Evolutionary conservation across 1,140 invertebrate genomes (phyloP), one percentile per base, ranked within the genome.

Genomic region (Drosophila sp.): DNA sequence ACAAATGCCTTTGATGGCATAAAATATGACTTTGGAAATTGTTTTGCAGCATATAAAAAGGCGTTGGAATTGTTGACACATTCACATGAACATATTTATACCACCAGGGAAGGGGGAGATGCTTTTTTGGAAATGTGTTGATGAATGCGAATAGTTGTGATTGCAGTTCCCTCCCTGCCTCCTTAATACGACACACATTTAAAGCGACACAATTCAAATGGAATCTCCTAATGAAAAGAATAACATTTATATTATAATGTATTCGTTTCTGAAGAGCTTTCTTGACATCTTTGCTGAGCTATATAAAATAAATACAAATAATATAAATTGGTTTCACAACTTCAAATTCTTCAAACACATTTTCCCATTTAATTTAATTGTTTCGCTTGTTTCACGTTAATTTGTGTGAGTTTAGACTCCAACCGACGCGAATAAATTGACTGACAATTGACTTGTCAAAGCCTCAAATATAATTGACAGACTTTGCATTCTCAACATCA

Each of bases 1-100:
- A 89, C 83, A 89, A 89, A 89, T 89, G 83, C 84, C 83, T 89
- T 78, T 89, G 80, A 89, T 89, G 84, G 84, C 80, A 89, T 89
- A 89, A 89, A 89, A 89, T 89, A 89, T 89, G 84, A 80, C 83
- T 89, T 89, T 80, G 84, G 46, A 83, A 89, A 89, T 89, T 89
- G 83, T 89, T 89, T 89, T 89, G 84, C 74, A 78, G 83, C 72
- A 84, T 74, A 89, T 89, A 89, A 89, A 80, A 89, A 76, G 78
- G 51, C 67, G 77, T 71, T 77, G 64, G 50, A 41, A 21, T 61
- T 45, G 59, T 41, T 57, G 34, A 65, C 50, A 71, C 46, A 29
- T 38, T n/a, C 36, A 38, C 36, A 38, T 13, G 36, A n/a, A 13
- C n/a, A 38, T n/a, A 13, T 38, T 13, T n/a, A 38, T n/a, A 2